Evolutionary conservation across 2,888 invertebrate genomes (phyloP).

Genomic region (Apantesis nais): DNA sequence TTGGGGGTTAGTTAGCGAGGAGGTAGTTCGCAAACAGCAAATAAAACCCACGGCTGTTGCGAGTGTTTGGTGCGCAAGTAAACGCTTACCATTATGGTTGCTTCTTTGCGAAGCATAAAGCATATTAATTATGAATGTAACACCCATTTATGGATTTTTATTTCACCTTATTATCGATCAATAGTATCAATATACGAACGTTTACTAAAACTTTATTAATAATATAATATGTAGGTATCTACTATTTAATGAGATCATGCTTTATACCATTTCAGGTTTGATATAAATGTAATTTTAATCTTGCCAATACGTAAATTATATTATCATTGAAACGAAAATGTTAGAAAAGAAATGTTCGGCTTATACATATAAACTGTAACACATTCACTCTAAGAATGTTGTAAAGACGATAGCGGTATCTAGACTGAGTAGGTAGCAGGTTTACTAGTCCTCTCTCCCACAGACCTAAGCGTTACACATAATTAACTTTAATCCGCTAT

Average conservation of each 20-base stretch:
- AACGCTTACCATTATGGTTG: background rate
- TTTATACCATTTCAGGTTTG: constrained; percentile 31
- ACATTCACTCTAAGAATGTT: constrained; percentile 41
- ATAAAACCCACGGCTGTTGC: background rate
- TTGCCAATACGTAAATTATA: constrained; percentile 11
- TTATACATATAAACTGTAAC: constrained; percentile 29
- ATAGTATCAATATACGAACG: constrained; percentile 39
- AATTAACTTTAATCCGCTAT: constrained; percentile 35
- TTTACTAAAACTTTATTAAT: constrained; percentile 44
- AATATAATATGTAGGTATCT: constrained; percentile 11
- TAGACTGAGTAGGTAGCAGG: constrained; percentile 43
- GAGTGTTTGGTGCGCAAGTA: background rate
- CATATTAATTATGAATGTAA: constrained; percentile 12
- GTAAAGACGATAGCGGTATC: constrained; percentile 45
- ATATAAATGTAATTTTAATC: constrained; percentile 14
- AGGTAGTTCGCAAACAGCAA: background rate
- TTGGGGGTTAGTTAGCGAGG: too few relatives aligned
- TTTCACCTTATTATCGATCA: constrained; percentile 32
- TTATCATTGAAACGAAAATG: constrained; percentile 1
- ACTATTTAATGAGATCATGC: constrained; percentile 32
- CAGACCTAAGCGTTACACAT: constrained; percentile 32
- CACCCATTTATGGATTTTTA: constrained; percentile 31
- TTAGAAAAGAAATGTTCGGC: constrained; percentile 27
- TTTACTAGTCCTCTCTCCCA: constrained; percentile 40
- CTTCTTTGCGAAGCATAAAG: background rate